These are phyloP conservation scores for Leptinotarsa peninsularis DNA, from an alignment of 2,888 invertebrate species.

Conservation along the genomic window DNA sequence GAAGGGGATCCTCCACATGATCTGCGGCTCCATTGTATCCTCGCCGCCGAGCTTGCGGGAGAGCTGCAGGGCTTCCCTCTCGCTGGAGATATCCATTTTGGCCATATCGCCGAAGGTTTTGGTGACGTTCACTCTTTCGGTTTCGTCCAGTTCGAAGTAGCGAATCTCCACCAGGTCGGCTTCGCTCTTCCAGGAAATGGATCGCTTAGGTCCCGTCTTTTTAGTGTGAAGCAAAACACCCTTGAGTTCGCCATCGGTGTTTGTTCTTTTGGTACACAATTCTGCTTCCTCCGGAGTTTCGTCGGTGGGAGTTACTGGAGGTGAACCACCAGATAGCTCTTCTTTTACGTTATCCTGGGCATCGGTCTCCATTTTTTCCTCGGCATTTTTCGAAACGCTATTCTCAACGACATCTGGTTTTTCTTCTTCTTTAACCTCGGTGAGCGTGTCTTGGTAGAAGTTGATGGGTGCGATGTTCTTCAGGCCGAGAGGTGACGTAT, in stretches of 20 bases:
- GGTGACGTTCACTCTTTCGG: slow-evolving; percentile 94
- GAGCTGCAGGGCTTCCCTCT: slow-evolving; percentile 85
- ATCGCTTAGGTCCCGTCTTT: slow-evolving; percentile 83
- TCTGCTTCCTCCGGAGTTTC: slow-evolving; percentile 65
- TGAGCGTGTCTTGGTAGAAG: slow-evolving; percentile 92
- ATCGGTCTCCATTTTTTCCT: slow-evolving; percentile 46
- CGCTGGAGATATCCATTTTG: slow-evolving; percentile 87
- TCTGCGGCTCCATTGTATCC: slow-evolving; percentile 86
- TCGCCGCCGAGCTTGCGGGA: slow-evolving; percentile 80
- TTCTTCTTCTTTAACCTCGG: slow-evolving; percentile 62
- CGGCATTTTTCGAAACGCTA: slow-evolving; percentile 49
- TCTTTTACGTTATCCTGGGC: slow-evolving; percentile 49
- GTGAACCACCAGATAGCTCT: slow-evolving; percentile 27
- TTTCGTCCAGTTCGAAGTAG: slow-evolving; percentile 95
- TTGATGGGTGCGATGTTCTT: slow-evolving; percentile 73
- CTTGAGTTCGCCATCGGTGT: slow-evolving; percentile 73
- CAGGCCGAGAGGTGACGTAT: slow-evolving; percentile 61
- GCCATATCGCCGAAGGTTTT: slow-evolving; percentile 93
- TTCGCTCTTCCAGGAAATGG: slow-evolving; percentile 82
- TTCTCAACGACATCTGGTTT: slow-evolving; percentile 41
- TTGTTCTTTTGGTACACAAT: slow-evolving; percentile 43
- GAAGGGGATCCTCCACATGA: slow-evolving; percentile 79
- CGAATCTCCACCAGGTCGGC: slow-evolving; percentile 83
- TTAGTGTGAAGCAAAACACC: slow-evolving; percentile 82
- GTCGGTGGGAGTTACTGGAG: slow-evolving; percentile 56